phyloP scores from a whole-genome alignment of 1,140 invertebrate genomes.

The Nylanderia fulva region DNA sequence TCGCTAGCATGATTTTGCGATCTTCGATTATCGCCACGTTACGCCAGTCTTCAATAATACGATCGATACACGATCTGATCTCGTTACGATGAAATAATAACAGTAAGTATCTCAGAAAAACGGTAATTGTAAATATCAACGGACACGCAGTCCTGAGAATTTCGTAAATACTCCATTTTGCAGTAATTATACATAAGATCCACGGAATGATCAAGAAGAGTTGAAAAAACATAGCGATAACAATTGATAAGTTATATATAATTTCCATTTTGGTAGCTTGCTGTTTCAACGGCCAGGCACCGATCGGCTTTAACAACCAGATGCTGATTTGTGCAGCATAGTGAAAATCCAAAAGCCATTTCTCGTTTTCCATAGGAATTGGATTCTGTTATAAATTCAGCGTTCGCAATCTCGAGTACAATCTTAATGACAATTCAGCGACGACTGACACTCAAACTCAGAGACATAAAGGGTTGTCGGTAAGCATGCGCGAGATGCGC shows the following conservation, averaged over 20 bases:
- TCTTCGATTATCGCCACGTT: constrained; percentile 10
- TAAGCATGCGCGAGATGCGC: constrained; percentile 27
- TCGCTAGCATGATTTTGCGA: constrained; percentile 39
- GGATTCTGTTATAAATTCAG: not conserved
- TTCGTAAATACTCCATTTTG: constrained; percentile 65
- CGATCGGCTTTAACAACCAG: constrained; percentile 51
- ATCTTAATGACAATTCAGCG: constrained; percentile 1
- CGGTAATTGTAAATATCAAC: constrained; percentile 74
- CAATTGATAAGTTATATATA: not conserved
- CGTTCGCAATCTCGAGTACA: not conserved
- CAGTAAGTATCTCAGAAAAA: constrained; percentile 72
- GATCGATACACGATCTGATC: constrained; percentile 71
- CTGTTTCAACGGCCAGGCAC: constrained; percentile 36
- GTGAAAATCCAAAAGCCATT: not conserved
- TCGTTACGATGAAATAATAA: constrained; percentile 60
- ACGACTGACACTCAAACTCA: not conserved
- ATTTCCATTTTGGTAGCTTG: not conserved
- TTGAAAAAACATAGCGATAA: not conserved
- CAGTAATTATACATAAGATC: constrained; percentile 54
- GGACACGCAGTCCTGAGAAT: constrained; percentile 74
- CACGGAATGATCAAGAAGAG: constrained; percentile 33
- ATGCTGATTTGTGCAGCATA: constrained; percentile 30
- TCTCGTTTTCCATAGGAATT: not conserved
- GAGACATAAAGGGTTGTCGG: not conserved
- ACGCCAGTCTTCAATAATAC: constrained; percentile 74